phyloP scores from a whole-genome alignment of 2,113 vertebrate species.

The Archilochus colubris region DNA sequence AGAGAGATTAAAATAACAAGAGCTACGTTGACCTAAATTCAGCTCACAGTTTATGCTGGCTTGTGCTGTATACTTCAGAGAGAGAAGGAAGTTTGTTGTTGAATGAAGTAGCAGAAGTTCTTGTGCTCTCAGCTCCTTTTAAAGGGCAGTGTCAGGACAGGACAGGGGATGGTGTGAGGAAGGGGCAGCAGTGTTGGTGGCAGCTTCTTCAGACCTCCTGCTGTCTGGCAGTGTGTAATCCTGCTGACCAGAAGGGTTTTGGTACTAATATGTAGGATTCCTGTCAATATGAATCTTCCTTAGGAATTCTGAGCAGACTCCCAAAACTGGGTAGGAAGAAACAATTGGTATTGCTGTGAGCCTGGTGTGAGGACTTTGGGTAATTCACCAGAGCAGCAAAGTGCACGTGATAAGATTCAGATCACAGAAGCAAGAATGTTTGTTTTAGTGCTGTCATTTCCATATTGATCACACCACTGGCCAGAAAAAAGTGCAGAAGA shows the following conservation, averaged over 20 bases:
- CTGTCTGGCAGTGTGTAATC: not conserved
- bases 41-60: not conserved
- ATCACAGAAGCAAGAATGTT: not conserved
- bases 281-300: not conserved
- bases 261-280: not conserved
- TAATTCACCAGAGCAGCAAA: not conserved
- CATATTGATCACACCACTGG: not conserved
- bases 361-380: not conserved
- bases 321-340: not conserved
- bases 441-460: not conserved
- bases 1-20: slow-evolving; percentile 37
- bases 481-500: not conserved
- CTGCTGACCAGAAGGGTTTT: not conserved
- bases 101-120: not conserved
- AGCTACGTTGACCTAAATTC: not conserved
- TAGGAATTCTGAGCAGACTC: not conserved
- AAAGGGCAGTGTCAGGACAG: not conserved
- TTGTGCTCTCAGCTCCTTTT: not conserved
- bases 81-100: not conserved
- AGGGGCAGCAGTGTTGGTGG: not conserved
- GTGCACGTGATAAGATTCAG: not conserved
- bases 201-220: not conserved
- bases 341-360: not conserved
- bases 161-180: not conserved
- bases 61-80: not conserved